phyloP scores from a whole-genome alignment of 2,797 vertebrate species.

The Loriculus beryllinus region DNA sequence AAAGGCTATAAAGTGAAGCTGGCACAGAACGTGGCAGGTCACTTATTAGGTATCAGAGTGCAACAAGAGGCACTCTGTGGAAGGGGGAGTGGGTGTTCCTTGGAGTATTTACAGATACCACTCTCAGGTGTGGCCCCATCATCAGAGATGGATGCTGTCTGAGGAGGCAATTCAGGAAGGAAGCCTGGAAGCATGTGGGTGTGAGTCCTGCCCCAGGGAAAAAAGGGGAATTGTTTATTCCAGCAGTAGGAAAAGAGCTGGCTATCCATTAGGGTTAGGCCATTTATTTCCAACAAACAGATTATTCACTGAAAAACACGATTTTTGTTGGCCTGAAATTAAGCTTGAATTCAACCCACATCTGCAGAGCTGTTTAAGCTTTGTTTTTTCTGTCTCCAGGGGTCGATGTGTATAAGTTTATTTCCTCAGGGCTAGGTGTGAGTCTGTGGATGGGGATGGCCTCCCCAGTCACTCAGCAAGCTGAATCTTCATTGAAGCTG shows the following conservation, averaged over 20 bases:
- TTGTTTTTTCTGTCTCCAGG: background rate
- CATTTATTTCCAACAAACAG: conserved; percentile 43
- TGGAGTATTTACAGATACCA: conserved; percentile 1
- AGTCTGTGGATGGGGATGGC: background rate
- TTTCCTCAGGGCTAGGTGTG: background rate
- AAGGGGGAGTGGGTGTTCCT: conserved; percentile 22
- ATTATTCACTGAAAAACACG: conserved; percentile 27
- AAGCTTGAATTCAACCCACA: background rate
- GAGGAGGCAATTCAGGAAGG: conserved; percentile 47
- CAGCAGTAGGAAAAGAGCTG: conserved; percentile 30
- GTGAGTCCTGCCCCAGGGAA: conserved; percentile 31
- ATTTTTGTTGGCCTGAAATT: conserved; percentile 41
- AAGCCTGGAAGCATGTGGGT: conserved; percentile 49
- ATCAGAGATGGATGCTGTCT: background rate
- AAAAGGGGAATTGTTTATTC: conserved; percentile 49
- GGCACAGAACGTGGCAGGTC: background rate
- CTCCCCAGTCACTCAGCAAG: fast-evolving
- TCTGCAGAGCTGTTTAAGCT: background rate
- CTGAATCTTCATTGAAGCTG: background rate
- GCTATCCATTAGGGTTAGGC: background rate
- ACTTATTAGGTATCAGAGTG: background rate
- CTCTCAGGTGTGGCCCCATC: conserved; percentile 55
- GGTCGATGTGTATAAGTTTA: background rate
- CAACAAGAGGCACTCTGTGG: conserved; percentile 13
- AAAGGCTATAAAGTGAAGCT: background rate